These are phyloP conservation scores for Drosophila percnosoma DNA, from an alignment of 2,888 invertebrate species.

Conservation along the genomic window DNA sequence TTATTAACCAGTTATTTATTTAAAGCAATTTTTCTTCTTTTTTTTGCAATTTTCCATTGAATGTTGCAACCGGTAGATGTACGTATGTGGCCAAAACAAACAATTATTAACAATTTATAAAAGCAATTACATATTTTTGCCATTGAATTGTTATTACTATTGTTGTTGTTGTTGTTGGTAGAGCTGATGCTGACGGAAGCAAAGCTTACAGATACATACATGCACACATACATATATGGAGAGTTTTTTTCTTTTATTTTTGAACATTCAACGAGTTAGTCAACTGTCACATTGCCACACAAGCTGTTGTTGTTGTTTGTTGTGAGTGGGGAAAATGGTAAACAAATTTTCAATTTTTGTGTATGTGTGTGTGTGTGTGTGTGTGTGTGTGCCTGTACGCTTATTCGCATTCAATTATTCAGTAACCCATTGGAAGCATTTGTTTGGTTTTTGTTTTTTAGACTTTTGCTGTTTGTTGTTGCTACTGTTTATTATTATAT, in stretches of 20 bases:
- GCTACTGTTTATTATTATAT: conserved; percentile 66
- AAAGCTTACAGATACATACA: conserved; percentile 15
- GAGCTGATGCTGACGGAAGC: conserved; percentile 50
- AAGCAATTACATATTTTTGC: conserved; percentile 64
- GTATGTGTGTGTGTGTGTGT: conserved; percentile 1
- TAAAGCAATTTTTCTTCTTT: neutral
- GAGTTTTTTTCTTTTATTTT: conserved; percentile 33
- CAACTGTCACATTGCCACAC: conserved; percentile 72
- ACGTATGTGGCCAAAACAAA: conserved; percentile 29
- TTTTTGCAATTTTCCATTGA: conserved; percentile 7
- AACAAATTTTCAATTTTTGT: conserved; percentile 66
- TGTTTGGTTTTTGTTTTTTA: conserved; percentile 57
- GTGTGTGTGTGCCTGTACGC: conserved; percentile 15
- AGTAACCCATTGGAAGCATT: conserved; percentile 53
- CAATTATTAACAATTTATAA: conserved; percentile 59
- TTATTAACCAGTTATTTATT: conserved; percentile 4
- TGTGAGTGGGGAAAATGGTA: conserved; percentile 53
- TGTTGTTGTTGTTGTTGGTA: conserved; percentile 23
- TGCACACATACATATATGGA: conserved; percentile 17
- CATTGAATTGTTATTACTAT: conserved; percentile 11
- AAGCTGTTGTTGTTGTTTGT: conserved; percentile 22
- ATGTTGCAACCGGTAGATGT: conserved; percentile 32
- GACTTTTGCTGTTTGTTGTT: conserved; percentile 32
- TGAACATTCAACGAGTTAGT: conserved; percentile 71
- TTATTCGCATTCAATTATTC: conserved; percentile 68